Evolutionary conservation across 2,888 invertebrate species (phyloP), one percentile per base, ranked within the genome.

Genomic region (Crossocerus cetratus): DNA sequence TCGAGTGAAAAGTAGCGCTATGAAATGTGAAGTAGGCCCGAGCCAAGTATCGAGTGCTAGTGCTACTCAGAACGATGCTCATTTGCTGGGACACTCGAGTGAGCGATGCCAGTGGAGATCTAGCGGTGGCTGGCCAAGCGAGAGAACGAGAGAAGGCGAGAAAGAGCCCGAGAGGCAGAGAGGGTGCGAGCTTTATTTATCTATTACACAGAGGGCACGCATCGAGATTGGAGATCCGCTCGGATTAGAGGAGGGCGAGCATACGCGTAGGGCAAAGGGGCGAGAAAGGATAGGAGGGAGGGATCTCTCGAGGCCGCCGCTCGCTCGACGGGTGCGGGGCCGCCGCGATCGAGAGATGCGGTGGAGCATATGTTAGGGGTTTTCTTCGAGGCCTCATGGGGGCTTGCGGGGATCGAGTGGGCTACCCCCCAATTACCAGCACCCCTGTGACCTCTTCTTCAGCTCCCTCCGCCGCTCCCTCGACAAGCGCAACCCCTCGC

Each of bases 371-470:
- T 90, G 90, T 85, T 85, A 82, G 85, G 86, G 86, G 86, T 87
- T 85, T 74, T 64, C 72, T 79, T 74, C 62, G 70, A 64, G 43
- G 64, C 77, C 80, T 84, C 78, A 81, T 75, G 77, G 84, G 85
- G 86, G 84, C 81, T 86, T 86, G 87, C 81, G 87, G 86, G 80
- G 32, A 32, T 82, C 86, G 84, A 87, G 88, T 86, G 87, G 87
- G 81, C 88, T 84, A 87, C 88, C 88, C 89, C 88, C 90, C 90
- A 89, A 90, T 90, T 90, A 90, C 87, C 83, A 83, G 85, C 84
- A 79, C 87, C 87, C 85, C 84, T 86, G 82, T 79, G 84, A 77
- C 78, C 81, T 79, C 85, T 77, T 82, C 75, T 73, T 72, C 76
- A 69, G 23, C 76, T 73, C 68, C 74, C 72, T 72, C 83, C 74